Evolutionary conservation across 2,113 vertebrate genomes (phyloP).

Genomic region (Grammomys surdaster): DNA sequence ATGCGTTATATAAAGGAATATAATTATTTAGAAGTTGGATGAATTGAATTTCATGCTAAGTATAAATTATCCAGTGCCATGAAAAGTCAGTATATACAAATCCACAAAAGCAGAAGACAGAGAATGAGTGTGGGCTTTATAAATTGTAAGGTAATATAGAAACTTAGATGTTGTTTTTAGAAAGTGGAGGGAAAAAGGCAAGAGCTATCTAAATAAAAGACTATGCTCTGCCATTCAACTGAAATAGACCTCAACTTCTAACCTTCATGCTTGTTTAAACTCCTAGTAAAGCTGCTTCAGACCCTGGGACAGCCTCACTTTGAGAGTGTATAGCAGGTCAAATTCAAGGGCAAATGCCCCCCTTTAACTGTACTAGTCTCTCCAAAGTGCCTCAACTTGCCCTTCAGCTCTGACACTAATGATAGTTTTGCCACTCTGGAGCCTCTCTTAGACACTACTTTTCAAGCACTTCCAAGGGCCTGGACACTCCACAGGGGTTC

Average conservation of each 20-base stretch:
- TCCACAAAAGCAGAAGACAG: conserved; percentile 32
- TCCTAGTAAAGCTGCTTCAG: conserved; percentile 53
- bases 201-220: conserved; percentile 66
- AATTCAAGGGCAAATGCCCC: background rate
- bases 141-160: conserved; percentile 77
- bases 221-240: background rate
- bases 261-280: conserved; percentile 57
- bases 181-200: conserved; percentile 61
- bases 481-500: background rate
- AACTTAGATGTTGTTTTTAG: conserved; percentile 51
- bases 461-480: background rate
- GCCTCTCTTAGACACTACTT: background rate
- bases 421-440: background rate
- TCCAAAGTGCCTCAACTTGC: background rate
- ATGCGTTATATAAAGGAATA: conserved; percentile 62
- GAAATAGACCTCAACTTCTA: conserved; percentile 58
- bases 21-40: conserved; percentile 80
- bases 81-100: conserved; percentile 79
- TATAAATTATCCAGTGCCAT: conserved; percentile 78
- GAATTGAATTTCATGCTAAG: conserved; percentile 77
- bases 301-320: background rate
- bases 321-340: background rate
- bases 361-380: background rate
- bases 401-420: background rate
- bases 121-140: conserved; percentile 66